phyloP scores from a whole-genome alignment of 2,113 vertebrate genomes.

The Rhagologus leucostigma region DNA sequence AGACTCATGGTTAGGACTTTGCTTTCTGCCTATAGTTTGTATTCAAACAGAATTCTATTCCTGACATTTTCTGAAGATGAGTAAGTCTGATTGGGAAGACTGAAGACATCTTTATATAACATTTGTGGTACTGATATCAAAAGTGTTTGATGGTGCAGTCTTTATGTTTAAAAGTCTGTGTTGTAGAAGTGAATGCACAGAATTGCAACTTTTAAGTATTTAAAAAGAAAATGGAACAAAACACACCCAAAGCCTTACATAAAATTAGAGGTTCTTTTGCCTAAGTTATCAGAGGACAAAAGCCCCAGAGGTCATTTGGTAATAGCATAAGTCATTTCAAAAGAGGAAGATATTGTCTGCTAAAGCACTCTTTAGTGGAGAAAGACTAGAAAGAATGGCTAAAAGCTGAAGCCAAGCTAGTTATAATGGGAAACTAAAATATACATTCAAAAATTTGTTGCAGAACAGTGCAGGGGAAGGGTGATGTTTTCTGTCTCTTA shows the following conservation, averaged over 20 bases:
- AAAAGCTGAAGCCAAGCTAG: neutral
- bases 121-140: neutral
- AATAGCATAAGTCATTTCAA: neutral
- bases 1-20: neutral
- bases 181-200: neutral
- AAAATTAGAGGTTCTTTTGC: neutral
- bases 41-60: neutral
- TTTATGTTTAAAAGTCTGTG: neutral
- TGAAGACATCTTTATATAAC: neutral
- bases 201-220: neutral
- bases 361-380: neutral
- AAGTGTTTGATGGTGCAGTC: neutral
- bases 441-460: neutral
- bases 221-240: neutral
- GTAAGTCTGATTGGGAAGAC: neutral
- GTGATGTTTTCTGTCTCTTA: neutral
- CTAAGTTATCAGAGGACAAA: neutral
- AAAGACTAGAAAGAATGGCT: neutral
- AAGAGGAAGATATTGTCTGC: neutral
- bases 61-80: neutral
- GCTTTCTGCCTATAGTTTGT: neutral
- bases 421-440: neutral
- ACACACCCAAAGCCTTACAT: neutral
- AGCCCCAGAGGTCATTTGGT: neutral
- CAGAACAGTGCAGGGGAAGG: neutral